Base-by-base conservation (phyloP, 2,113 vertebrate genomes). In the Amphiprion percula region DNA sequence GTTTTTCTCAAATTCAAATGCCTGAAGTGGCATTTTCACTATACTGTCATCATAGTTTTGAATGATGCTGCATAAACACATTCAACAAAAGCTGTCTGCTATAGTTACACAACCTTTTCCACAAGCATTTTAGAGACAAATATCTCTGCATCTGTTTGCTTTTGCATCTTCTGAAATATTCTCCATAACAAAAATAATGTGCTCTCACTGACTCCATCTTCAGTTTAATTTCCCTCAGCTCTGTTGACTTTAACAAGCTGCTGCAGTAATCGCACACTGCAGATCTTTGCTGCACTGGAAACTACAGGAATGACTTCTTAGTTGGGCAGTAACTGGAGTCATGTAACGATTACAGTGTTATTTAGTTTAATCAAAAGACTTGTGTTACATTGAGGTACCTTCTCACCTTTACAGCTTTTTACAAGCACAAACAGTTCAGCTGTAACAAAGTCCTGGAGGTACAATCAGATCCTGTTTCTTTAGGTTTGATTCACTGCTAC, bases 401-500 rank as follows among this genome's bases (percentile, higher is more conserved):
- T 24, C 41, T 19, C 21, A 16, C 39, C 3, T 39, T 53, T 39
- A 6, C 52, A 10, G 33, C 46, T 23, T 58, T 74, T 52, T 37
- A 53, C 54, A 58, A n/a, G 24, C 19, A 4, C 19, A 24, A 3
- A 65, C 9, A 28, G 15, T 58, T 61, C 37, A 61, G 55, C 37
- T 14, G 17, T 26, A n/a, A 44, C 11, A 26, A 56, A 33, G 5
- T 62, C 6, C 17, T 21, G 71, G 41, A 64, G 73, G 33, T 60
- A 23, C 60, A 61, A 56, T 73, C 49, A 28, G 49, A 53, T 54
- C 39, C 55, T 58, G 4, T 59, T 77, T 47, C 56, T 46, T 59
- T n/a, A 37, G 26, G 68, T 73, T 66, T 73, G 55, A 82, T 54
- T 64, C 60, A 52, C 8, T 73, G 73, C 76, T 70, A 74, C 63